Percentiles rank a stretch among this genome's conserved stretches.
Conservation (phyloP, 2,888 invertebrate species). For the Epistrophella euchroma region DNA sequence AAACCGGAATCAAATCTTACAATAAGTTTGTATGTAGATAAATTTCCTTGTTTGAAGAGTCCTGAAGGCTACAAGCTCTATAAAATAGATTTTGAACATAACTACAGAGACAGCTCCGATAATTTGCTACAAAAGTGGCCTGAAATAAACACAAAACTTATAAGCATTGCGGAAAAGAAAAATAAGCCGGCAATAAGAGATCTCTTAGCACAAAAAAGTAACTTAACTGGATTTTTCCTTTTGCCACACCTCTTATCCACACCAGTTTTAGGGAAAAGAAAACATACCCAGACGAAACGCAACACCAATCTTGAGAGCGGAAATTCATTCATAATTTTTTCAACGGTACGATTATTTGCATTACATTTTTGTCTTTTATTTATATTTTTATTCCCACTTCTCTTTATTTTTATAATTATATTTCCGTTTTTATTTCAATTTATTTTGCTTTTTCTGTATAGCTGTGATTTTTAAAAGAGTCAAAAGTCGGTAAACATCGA, state of each 20-base stretch:
- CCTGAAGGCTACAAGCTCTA: constrained; percentile 5
- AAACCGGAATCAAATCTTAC: neutral
- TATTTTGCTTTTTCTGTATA: too few species aligned
- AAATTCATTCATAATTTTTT: constrained; percentile 1
- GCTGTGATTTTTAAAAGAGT: too few species aligned
- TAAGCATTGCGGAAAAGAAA: constrained; percentile 2
- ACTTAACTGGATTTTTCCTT: neutral
- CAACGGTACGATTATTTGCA: neutral
- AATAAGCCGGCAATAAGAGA: neutral
- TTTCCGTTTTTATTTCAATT: too few species aligned
- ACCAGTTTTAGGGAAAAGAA: constrained; percentile 14
- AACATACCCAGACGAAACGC: constrained; percentile 1
- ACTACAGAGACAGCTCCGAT: neutral
- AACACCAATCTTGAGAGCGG: neutral
- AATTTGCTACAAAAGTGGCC: constrained; percentile 7
- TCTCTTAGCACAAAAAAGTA: neutral
- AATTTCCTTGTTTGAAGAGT: too few species aligned
- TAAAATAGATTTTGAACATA: constrained; percentile 4
- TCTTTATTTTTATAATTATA: too few species aligned
- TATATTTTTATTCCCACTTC: too few species aligned
- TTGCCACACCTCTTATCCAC: neutral
- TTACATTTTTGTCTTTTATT: too few species aligned
- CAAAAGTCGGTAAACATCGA: too few species aligned
- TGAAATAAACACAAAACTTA: constrained; percentile 9
- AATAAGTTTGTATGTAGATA: too few species aligned